Percentiles rank a stretch among this genome's conserved stretches.
Conservation (phyloP, 2,888 invertebrate genomes). For the Rhingia rostrata region DNA sequence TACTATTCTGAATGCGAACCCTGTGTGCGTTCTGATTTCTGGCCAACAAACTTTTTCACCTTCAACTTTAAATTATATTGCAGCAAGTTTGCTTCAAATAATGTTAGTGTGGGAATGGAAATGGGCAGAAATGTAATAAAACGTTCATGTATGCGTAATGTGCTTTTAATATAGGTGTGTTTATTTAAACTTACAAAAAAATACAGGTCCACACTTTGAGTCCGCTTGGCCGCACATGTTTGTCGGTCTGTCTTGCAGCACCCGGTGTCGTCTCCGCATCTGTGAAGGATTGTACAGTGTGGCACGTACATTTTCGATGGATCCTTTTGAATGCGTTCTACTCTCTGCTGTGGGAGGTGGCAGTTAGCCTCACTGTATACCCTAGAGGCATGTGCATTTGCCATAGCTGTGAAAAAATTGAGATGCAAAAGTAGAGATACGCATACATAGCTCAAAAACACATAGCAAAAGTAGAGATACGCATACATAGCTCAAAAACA, state of each 20-base stretch:
- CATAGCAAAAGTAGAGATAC: background rate
- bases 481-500: background rate
- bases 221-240: constrained; percentile 90
- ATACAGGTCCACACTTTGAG: constrained; percentile 88
- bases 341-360: constrained; percentile 87
- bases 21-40: too few species aligned
- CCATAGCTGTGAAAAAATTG: constrained; percentile 78
- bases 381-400: constrained; percentile 79
- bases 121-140: too few species aligned
- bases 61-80: background rate
- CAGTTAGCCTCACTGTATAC: constrained; percentile 79
- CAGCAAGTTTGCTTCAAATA: background rate
- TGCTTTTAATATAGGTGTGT: too few species aligned
- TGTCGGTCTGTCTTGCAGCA: constrained; percentile 90
- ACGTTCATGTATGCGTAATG: too few species aligned
- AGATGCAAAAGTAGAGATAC: constrained; percentile 10
- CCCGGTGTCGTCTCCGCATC: constrained; percentile 94
- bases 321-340: constrained; percentile 87
- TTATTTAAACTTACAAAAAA: constrained; percentile 89
- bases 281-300: constrained; percentile 92
- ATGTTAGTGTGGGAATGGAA: background rate
- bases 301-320: constrained; percentile 90
- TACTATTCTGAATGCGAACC: background rate
- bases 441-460: too few species aligned
- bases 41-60: background rate